Base-by-base conservation (phyloP, 2,797 vertebrate genomes). In the Coregonus ussuriensis region DNA sequence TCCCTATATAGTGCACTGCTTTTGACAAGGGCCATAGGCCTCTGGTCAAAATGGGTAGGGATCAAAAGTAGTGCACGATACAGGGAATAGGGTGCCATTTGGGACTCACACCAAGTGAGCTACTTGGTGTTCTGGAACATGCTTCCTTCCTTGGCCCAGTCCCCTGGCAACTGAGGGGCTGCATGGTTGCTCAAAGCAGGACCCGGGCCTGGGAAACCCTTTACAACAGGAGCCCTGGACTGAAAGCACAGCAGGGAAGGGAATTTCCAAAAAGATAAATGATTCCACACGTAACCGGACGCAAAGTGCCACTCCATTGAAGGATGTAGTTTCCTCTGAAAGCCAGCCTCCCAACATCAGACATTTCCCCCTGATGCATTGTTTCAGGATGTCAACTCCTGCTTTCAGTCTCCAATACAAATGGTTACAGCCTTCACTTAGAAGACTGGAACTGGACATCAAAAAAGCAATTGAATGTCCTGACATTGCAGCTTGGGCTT, bases 181-280 rank as follows among this genome's bases (percentile, higher is more conserved):
- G 85, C 89, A 87, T 93, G 88, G 86, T 93, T 89, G 93, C 89
- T 89, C 89, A 91, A 89, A 91, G 81, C 90, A 89, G 89, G 87
- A 89, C 87, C 87, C 86, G 84, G 88, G 93, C 90, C 93, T 93
- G 90, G 93, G 93, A 91, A 94, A 94, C 91, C 84, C 89, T 91
- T 91, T 85, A 77, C 83, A 80, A 77, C 79, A 88, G 81, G 80
- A 77, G 79, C 82, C 77, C 84, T 77, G 81, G 81, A 86, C 84
- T 88, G 84, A 88, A 90, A 93, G 88, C 89, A 62, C 91, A 91
- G 88, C 82, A 62, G 16, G 90, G 89, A 90, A 92, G 87, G 83
- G 91, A 93, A 90, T 90, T 90, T 91, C 84, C 91, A 71, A 88
- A 85, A 85, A 80, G 81, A 85, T 81, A 84, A 82, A 89, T 84